Evolutionary conservation across 2,797 vertebrate genomes (phyloP), one percentile per base, ranked within the genome.

Genomic region (Liasis olivaceus): DNA sequence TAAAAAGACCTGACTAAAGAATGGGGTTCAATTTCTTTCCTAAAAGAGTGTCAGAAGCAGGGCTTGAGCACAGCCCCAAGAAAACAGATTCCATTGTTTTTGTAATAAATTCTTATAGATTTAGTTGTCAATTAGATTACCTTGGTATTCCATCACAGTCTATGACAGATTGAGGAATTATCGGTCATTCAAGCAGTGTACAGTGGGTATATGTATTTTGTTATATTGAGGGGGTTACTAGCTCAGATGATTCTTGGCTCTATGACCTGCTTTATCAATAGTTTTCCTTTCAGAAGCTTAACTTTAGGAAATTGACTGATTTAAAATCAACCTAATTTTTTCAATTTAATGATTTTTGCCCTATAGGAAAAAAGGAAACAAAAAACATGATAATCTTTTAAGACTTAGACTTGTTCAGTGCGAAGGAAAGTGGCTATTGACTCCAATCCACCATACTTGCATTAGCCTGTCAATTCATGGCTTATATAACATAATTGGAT

Each of bases 391-490:
- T 11, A 62, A 85, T 17, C 22, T 28, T 89, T 60, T 86, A 22
- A 92, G 54, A 58, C 15, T 42, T 17, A 26, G 20, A 13, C 2
- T 85, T 92, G 60, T 58, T 85, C n/a, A 63, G 2, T 42, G 8
- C 31, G 54, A 86, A 31, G 47, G 47, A 56, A 84, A 64, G 92
- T 92, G n/a, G 20, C 22, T 88, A 22, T 54, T 69, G 88, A 36
- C 81, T 86, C 69, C 77, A 60, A 89, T 89, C 60, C 63, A 89
- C 54, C 63, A 92, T 85, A 24, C 17, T 54, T 85, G 81, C 54
- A 90, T 92, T 90, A 72, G 51, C 36, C 88, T 85, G 64, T 62
- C 87, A 90, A 92, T 90, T 86, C 63, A 63, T 90, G 92, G 64
- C 56, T 86, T 72, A 72, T 87, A 64, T n/a, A 62, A 84, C 24